A percentile compares a stretch with the other conserved stretches of the same genome.
These are phyloP conservation scores for Drymodes brunneopygia DNA, from an alignment of 2,113 vertebrate genomes.

Conservation along the genomic window DNA sequence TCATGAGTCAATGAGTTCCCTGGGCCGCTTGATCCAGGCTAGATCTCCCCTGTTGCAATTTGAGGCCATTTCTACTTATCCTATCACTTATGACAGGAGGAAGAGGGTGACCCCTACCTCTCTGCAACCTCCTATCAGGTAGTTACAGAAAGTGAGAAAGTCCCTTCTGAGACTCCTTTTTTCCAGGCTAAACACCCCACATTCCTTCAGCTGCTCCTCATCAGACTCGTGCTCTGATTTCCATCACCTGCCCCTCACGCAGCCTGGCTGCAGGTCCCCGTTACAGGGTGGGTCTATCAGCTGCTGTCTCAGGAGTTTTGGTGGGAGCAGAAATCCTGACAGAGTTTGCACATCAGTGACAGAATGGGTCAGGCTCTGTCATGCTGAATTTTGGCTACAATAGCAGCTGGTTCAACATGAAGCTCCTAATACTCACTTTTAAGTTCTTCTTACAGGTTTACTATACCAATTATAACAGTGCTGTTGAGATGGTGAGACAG, in stretches of 20 bases:
- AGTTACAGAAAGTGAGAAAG: not conserved
- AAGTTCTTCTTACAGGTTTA: not conserved
- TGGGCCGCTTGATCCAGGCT: not conserved
- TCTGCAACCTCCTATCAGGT: not conserved
- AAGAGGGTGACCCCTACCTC: not conserved
- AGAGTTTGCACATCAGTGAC: not conserved
- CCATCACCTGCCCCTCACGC: fast-evolving
- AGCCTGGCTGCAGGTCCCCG: fast-evolving
- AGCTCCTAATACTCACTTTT: not conserved
- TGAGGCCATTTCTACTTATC: not conserved
- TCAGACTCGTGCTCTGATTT: not conserved
- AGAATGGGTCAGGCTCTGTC: not conserved
- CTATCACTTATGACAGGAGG: too few relatives aligned
- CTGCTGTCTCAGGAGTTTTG: not conserved
- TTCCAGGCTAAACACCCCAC: not conserved
- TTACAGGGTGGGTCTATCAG: not conserved
- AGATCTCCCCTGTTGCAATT: not conserved
- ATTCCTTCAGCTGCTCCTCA: not conserved
- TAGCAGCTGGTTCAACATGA: not conserved
- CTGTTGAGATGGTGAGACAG: not conserved
- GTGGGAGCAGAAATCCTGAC: not conserved
- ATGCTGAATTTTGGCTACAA: not conserved
- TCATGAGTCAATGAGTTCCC: not conserved
- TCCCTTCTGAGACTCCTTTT: not conserved
- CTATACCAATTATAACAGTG: not conserved